These are phyloP conservation scores for Diphyllodes magnificus DNA, from an alignment of 2,113 vertebrate genomes.

Conservation along the genomic window DNA sequence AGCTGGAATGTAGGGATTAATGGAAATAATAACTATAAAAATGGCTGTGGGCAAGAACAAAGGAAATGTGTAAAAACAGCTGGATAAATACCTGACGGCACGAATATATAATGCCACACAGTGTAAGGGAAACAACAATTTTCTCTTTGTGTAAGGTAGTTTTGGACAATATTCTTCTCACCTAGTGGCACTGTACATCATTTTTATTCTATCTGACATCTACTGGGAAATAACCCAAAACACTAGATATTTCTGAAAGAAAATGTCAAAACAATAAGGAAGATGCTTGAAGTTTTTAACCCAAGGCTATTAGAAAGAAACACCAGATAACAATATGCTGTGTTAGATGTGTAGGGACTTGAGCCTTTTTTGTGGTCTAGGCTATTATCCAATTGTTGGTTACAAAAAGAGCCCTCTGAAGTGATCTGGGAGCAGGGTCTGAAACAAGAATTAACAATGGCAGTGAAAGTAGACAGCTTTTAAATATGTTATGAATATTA, in stretches of 20 bases:
- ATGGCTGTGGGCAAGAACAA: background rate
- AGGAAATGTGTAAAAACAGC: background rate
- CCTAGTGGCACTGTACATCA: background rate
- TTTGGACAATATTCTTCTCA: background rate
- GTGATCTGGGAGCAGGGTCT: background rate
- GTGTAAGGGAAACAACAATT: background rate
- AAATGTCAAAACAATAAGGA: background rate
- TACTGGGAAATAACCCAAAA: background rate
- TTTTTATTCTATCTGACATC: background rate
- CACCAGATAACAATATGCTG: background rate
- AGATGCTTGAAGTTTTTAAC: background rate
- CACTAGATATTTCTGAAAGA: background rate
- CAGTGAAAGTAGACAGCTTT: background rate
- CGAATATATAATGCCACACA: background rate
- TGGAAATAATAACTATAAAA: background rate
- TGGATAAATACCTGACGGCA: background rate
- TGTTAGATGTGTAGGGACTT: background rate
- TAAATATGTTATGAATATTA: background rate
- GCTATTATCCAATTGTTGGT: background rate
- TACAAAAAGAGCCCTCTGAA: background rate
- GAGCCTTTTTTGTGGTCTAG: background rate
- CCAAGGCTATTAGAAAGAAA: background rate
- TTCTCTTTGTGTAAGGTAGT: background rate
- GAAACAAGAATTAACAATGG: background rate
- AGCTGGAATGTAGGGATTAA: background rate